These are phyloP conservation scores for Tachycineta bicolor DNA, from an alignment of 2,113 vertebrate species.

Conservation along the genomic window DNA sequence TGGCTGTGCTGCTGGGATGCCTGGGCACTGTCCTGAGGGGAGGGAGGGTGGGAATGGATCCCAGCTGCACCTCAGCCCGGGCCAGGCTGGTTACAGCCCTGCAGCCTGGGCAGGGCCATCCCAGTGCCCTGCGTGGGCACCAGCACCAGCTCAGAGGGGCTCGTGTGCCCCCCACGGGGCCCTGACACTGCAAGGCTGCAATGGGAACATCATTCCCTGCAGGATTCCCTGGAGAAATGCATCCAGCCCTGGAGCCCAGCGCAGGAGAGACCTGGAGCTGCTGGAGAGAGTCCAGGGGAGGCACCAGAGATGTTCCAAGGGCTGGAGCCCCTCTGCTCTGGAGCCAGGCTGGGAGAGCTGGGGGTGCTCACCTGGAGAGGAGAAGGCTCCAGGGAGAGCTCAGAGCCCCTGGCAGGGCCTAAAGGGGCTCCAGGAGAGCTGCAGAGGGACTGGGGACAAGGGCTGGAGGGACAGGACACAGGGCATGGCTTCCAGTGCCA, in stretches of 20 bases:
- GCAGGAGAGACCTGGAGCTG: neutral
- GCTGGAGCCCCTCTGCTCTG: neutral
- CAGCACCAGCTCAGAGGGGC: accelerated
- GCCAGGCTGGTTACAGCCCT: neutral
- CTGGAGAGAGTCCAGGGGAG: neutral
- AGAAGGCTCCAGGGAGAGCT: neutral
- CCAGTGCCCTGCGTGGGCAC: accelerated
- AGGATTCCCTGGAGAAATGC: neutral
- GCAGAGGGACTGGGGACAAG: neutral
- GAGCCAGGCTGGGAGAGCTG: neutral
- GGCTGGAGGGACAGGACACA: neutral
- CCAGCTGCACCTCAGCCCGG: neutral
- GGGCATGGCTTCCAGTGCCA: neutral
- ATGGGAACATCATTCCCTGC: accelerated
- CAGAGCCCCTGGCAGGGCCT: neutral
- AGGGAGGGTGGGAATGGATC: neutral
- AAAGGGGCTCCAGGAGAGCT: neutral
- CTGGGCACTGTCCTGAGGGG: accelerated
- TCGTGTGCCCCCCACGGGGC: accelerated
- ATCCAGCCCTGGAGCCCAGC: neutral
- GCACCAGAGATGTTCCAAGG: accelerated
- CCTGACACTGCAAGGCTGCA: accelerated
- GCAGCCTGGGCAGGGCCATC: neutral
- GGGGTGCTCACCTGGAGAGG: neutral
- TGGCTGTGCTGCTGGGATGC: neutral